phyloP scores from a whole-genome alignment of 2,113 vertebrate species.

The Chrysemys picta region DNA sequence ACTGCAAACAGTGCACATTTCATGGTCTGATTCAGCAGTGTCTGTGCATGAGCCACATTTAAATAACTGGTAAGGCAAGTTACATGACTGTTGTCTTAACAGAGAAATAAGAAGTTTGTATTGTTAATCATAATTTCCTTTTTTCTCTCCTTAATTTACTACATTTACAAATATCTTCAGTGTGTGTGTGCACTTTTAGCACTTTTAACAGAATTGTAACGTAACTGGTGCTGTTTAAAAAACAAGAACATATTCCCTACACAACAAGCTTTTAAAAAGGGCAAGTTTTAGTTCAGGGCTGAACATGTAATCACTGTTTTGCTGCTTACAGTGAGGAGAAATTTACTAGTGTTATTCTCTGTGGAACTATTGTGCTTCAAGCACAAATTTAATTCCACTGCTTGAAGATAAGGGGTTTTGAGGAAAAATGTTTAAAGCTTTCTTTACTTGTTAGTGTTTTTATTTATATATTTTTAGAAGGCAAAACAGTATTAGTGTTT shows the following conservation, averaged over 20 bases:
- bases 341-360: background rate
- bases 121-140: constrained; percentile 14
- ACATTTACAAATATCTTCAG: background rate
- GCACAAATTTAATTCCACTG: background rate
- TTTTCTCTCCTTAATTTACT: constrained; percentile 32
- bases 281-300: background rate
- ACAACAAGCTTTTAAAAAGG: background rate
- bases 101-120: constrained; percentile 45
- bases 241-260: background rate
- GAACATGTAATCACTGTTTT: background rate
- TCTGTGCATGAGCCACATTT: constrained; percentile 51
- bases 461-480: background rate
- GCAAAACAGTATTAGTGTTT: background rate
- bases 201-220: background rate
- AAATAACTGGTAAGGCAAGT: constrained; percentile 61
- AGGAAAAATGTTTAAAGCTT: background rate
- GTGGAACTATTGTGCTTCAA: background rate
- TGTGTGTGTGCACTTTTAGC: background rate
- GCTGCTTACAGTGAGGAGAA: background rate
- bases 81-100: constrained; percentile 11
- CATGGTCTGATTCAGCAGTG: constrained; percentile 62
- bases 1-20: constrained; percentile 53
- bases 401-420: background rate
- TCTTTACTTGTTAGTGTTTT: background rate
- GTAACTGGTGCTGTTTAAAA: background rate